Base-by-base conservation (phyloP, 2,113 vertebrate species). In the Thalassoma bifasciatum region DNA sequence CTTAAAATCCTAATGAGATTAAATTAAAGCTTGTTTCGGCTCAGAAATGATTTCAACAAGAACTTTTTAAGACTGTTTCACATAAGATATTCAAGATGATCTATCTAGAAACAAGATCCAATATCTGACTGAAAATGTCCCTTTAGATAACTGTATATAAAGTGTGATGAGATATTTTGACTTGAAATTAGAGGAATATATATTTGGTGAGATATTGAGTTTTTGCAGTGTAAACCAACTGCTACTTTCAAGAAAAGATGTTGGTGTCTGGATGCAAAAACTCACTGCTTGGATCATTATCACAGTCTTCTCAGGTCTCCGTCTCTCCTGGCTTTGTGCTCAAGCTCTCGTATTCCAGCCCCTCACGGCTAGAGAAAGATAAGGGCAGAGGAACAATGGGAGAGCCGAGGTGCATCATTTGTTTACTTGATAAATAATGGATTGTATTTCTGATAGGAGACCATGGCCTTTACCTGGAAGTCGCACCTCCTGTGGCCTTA, bases 381-480 rank as follows among this genome's bases (percentile, higher is more conserved):
- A 75, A 78, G 54, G 68, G 53, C 68, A 75, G 16, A 51, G 56
- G 67, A 86, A 81, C 75, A 78, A 78, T 83, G 66, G 56, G 60
- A 53, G 40, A 72, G 49, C 64, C 74, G 66, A 76, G 62, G 68
- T 61, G 61, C 54, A 62, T 86, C 62, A 70, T 86, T 81, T 82
- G 69, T 88, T 81, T 63, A 54, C 72, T 19, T 65, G 58, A 73
- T 87, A 66, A 83, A 87, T 79, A 80, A 77, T 79, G 58, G 57
- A 84, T 83, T 64, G 34, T 38, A 59, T 52, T 75, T 66, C 58
- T 74, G 49, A 75, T 66, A 61, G 64, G 52, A 73, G 49, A 72
- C 65, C 44, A 17, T 72, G 68, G 60, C 82, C 69, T 88, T 87
- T 82, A 72, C 64, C 64, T 72, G 74, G 42, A n/a, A 16, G 10